phyloP scores from a whole-genome alignment of 2,797 vertebrate genomes.

The Hyperoplus lanceolatus region DNA sequence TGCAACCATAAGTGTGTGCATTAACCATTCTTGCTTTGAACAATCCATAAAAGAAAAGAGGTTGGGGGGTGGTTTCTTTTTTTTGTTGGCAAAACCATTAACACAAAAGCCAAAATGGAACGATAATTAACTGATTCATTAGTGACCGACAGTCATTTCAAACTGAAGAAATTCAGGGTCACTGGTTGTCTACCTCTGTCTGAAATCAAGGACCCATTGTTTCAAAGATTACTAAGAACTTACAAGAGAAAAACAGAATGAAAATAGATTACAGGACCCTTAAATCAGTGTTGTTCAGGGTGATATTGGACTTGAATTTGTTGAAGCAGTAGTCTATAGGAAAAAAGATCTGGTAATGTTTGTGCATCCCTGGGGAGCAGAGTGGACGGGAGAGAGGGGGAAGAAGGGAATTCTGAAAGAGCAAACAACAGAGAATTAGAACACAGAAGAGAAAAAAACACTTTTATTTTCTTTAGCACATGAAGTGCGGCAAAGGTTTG shows the following conservation, averaged over 20 bases:
- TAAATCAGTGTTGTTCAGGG: neutral
- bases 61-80: neutral
- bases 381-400: conserved; percentile 22
- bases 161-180: neutral
- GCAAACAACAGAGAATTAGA: conserved; percentile 39
- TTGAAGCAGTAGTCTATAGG: conserved; percentile 27
- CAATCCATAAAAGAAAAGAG: neutral
- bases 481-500: conserved; percentile 23
- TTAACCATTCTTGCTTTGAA: too few relatives aligned
- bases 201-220: neutral
- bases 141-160: neutral
- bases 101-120: neutral
- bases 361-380: conserved; percentile 19
- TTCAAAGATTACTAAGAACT: neutral
- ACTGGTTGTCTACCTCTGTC: neutral
- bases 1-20: neutral
- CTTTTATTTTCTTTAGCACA: conserved; percentile 43
- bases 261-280: neutral
- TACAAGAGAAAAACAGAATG: too few relatives aligned
- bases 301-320: conserved; percentile 19
- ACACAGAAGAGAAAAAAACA: conserved; percentile 7
- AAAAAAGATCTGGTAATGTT: conserved; percentile 18
- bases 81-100: neutral
- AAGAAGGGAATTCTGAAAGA: conserved; percentile 26
- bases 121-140: neutral